Evolutionary conservation across 2,113 vertebrate species (phyloP).

Genomic region (Forbesichthys papilliferus): DNA sequence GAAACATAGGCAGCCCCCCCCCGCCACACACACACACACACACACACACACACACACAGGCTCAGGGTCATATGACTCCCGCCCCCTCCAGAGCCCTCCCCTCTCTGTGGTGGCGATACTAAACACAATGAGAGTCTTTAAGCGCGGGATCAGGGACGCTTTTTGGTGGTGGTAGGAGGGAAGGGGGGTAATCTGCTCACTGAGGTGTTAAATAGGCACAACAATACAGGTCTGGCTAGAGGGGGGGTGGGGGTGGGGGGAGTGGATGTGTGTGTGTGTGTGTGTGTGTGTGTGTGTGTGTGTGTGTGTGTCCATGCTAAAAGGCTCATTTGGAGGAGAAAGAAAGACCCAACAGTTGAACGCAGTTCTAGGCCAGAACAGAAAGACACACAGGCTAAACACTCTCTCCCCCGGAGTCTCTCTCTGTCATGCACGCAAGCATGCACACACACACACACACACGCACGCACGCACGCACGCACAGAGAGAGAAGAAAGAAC

Average conservation of each 20-base stretch:
- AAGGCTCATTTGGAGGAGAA: slow-evolving; percentile 68
- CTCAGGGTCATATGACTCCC: slow-evolving; percentile 67
- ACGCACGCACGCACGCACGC: slow-evolving; percentile 1
- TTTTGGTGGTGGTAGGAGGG: slow-evolving; percentile 17
- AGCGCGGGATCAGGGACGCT: slow-evolving; percentile 67
- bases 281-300: neutral
- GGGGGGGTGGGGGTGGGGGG: slow-evolving; percentile 27
- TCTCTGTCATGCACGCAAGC: neutral
- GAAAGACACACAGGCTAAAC: slow-evolving; percentile 44
- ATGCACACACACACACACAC: slow-evolving; percentile 20
- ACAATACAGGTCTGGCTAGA: slow-evolving; percentile 66
- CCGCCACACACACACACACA: too few relatives aligned
- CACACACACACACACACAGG: slow-evolving; percentile 5
- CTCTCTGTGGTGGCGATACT: slow-evolving; percentile 67
- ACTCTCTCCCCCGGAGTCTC: slow-evolving; percentile 23
- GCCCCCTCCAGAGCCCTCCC: slow-evolving; percentile 46
- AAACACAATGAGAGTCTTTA: slow-evolving; percentile 78
- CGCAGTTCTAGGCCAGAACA: slow-evolving; percentile 63
- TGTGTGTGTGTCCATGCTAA: slow-evolving; percentile 48
- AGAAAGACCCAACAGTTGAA: slow-evolving; percentile 63
- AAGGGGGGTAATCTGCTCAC: slow-evolving; percentile 72
- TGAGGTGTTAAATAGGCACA: slow-evolving; percentile 78
- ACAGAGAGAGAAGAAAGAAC: slow-evolving; percentile 44
- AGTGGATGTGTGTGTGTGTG: neutral
- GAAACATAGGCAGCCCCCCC: slow-evolving; percentile 62